Percentiles rank a stretch among this genome's conserved stretches.
Conservation (phyloP, 2,888 invertebrate genomes). For the Megastigmus dorsalis region DNA sequence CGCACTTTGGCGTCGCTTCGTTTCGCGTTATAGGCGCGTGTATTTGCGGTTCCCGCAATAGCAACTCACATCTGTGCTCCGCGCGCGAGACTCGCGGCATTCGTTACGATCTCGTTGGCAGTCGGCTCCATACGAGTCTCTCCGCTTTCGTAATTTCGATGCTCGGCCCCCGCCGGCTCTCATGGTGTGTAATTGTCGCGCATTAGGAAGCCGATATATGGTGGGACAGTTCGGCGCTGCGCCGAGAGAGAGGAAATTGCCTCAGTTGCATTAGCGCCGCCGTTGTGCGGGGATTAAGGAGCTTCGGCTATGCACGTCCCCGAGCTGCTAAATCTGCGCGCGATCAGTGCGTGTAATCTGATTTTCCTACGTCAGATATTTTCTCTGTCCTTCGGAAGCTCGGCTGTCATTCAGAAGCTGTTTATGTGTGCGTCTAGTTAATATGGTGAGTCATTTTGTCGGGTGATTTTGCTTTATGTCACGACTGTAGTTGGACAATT, state of each 20-base stretch:
- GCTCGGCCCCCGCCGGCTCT: neutral
- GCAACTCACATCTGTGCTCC: conserved; percentile 25
- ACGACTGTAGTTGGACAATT: no score
- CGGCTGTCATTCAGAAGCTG: no score
- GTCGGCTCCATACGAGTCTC: neutral
- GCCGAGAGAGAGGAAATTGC: neutral
- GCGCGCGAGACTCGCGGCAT: neutral
- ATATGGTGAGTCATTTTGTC: no score
- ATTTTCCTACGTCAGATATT: neutral
- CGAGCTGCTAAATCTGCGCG: neutral
- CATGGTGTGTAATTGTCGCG: conserved; percentile 53
- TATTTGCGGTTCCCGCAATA: conserved; percentile 9
- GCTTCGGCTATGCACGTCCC: neutral
- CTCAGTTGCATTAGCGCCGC: conserved; percentile 30
- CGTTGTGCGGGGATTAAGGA: conserved; percentile 45
- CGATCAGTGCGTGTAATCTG: conserved; percentile 19
- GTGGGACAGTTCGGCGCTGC: neutral
- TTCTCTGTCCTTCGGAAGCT: no score
- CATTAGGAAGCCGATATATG: conserved; percentile 44
- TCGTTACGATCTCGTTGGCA: conserved; percentile 38
- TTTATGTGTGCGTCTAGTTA: no score
- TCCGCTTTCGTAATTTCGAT: conserved; percentile 43
- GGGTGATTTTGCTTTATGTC: no score
- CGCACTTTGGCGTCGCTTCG: neutral
- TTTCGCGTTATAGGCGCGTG: neutral